Conservation (phyloP, 2,888 invertebrate species). For the Tenthredo livida region DNA sequence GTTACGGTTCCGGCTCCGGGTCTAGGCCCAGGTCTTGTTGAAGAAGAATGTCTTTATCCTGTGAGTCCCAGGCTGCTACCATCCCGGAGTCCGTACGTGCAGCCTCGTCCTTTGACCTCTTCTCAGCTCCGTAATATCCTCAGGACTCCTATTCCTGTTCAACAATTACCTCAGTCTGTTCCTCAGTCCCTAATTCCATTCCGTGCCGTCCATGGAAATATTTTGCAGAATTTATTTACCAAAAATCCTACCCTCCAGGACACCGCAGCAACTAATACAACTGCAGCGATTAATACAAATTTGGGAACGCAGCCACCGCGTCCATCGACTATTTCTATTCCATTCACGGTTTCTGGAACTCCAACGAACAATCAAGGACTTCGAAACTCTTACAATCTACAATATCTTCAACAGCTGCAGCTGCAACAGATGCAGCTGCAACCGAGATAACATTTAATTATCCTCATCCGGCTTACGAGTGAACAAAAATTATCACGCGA, state of each 20-base stretch:
- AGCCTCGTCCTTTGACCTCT: constrained; percentile 73
- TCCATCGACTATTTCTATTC: constrained; percentile 11
- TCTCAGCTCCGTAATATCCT: constrained; percentile 71
- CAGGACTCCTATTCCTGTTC: constrained; percentile 57
- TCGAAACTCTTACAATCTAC: constrained; percentile 65
- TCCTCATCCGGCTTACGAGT: constrained; percentile 47
- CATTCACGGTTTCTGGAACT: not conserved
- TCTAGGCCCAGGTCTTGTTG: constrained; percentile 64
- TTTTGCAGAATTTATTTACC: not conserved
- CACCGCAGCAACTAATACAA: not conserved
- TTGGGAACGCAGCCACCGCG: constrained; percentile 5
- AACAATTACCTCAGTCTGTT: not conserved
- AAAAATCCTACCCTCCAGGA: not conserved
- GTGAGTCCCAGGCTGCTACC: constrained; percentile 74
- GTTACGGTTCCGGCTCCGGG: not conserved
- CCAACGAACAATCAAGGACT: constrained; percentile 44
- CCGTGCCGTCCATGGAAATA: constrained; percentile 58
- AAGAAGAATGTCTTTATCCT: constrained; percentile 76
- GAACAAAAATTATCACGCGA: constrained; percentile 57
- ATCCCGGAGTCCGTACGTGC: constrained; percentile 71
- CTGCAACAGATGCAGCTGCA: constrained; percentile 69
- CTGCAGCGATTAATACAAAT: not conserved
- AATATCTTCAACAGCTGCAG: constrained; percentile 65
- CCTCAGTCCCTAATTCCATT: not conserved
- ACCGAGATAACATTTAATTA: constrained; percentile 71